Evolutionary conservation across 2,797 vertebrate genomes (phyloP), one percentile per base, ranked within the genome.

Genomic region (Peromyscus nudipes): DNA sequence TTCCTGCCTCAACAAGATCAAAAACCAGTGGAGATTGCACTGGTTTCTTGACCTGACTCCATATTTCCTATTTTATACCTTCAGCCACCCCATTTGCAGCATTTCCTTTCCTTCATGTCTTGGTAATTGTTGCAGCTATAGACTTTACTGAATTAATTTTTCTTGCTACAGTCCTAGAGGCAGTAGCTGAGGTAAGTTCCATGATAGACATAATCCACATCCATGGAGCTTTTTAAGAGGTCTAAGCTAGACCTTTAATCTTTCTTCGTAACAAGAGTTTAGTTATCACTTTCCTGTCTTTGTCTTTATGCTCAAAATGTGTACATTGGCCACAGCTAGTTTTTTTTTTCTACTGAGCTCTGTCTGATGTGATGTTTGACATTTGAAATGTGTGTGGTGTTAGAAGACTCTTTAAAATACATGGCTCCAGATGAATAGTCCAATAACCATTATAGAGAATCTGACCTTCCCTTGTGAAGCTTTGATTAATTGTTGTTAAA

Each of bases 401-500:
- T 27, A 93, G 34, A 14, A 92, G 14, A 84, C 6, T 4, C 13
- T 62, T 62, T 89, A 83, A 95, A 92, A 65, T 62, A 90, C 13
- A 0, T 88, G 60, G 23, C 23, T 96, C 96, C 84, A 69, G 37
- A 82, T 88, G 69, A 86, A 31, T 49, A 31, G 31, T 65, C 64
- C 77, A 16, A 2, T 90, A 89, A 73, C n/a, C 95, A 29, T 11
- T 49, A 52, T 17, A 91, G 37, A 82, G 46, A 81, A 31, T 83
- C 62, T 83, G 23, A 80, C 60, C 21, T 40, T 88, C 46, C 4
- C 4, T 37, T 92, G 27, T 81, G 82, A 91, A 40, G 1, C 27
- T 40, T 89, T 86, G 46, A 40, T 27, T 43, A 89, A 67, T 37
- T 34, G 55, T 57, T 92, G 37, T 85, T 95, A 89, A 91, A 93